Conservation (phyloP, 2,888 invertebrate species). For the Drosophila quinaria region DNA sequence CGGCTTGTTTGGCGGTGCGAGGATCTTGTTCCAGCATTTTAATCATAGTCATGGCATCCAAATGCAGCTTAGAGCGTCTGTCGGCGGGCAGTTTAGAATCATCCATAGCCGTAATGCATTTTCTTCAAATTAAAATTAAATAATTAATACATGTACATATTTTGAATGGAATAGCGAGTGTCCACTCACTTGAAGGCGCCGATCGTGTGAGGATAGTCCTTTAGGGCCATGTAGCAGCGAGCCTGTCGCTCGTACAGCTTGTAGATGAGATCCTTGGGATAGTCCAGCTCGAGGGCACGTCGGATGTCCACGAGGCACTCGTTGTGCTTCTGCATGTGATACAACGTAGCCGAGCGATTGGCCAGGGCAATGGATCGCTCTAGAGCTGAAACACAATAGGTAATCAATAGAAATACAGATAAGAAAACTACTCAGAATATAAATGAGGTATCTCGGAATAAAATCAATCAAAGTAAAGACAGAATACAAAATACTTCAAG, state of each 20-base stretch:
- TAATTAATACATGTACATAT: rapidly evolving
- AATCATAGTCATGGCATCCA: conserved; percentile 90
- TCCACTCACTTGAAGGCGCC: conserved; percentile 87
- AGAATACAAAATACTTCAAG: too few species aligned
- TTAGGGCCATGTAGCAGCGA: conserved; percentile 89
- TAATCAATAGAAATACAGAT: background rate
- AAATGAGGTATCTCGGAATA: too few species aligned
- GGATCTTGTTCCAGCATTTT: conserved; percentile 89
- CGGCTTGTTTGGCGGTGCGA: conserved; percentile 84
- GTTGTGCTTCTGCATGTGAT: conserved; percentile 90
- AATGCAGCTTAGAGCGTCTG: conserved; percentile 88
- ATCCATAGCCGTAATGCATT: conserved; percentile 89
- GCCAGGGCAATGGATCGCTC: conserved; percentile 90
- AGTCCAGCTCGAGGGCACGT: conserved; percentile 88
- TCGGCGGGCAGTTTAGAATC: conserved; percentile 88
- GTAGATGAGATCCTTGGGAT: conserved; percentile 90
- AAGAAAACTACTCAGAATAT: background rate
- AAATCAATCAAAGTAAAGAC: too few species aligned
- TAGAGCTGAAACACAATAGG: conserved; percentile 85
- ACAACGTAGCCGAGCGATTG: conserved; percentile 93
- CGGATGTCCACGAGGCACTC: conserved; percentile 90
- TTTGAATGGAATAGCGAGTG: rapidly evolving
- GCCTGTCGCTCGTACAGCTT: conserved; percentile 92
- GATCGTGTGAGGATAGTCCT: conserved; percentile 89
- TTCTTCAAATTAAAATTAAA: conserved; percentile 82